These are phyloP conservation scores for Rhizoglyphus robini DNA, from an alignment of 1,140 invertebrate species.

Conservation along the genomic window DNA sequence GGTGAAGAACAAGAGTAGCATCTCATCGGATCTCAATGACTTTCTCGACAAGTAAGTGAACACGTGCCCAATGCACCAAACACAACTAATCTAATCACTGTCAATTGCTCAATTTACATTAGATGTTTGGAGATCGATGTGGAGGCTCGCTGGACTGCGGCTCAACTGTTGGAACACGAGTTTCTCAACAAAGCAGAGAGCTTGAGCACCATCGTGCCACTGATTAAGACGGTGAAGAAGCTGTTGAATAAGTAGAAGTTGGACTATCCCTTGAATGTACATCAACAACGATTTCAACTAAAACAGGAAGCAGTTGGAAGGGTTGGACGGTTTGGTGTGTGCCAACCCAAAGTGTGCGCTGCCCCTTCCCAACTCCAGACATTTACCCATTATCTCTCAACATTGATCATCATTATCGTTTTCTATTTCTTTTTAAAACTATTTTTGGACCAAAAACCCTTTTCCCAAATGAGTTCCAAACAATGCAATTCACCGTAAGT, in stretches of 20 bases:
- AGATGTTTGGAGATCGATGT: slow-evolving; percentile 80
- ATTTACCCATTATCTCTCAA: no score
- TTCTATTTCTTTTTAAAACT: no score
- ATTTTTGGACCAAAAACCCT: no score
- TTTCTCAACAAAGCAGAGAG: slow-evolving; percentile 75
- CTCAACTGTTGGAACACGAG: slow-evolving; percentile 68
- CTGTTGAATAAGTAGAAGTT: slow-evolving; percentile 36
- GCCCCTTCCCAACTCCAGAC: no score
- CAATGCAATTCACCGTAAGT: no score
- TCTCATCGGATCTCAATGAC: slow-evolving; percentile 49
- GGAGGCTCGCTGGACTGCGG: slow-evolving; percentile 64
- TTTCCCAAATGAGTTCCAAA: no score
- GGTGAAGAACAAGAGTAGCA: slow-evolving; percentile 63
- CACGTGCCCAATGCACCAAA: neutral
- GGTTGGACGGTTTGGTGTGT: no score
- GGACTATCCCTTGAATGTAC: no score
- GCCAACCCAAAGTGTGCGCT: no score
- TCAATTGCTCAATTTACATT: neutral
- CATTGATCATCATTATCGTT: no score
- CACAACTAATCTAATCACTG: neutral
- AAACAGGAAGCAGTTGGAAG: no score
- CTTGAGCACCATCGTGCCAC: slow-evolving; percentile 63
- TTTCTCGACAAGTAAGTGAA: slow-evolving; percentile 26
- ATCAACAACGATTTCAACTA: no score
- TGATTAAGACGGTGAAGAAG: slow-evolving; percentile 76